Conservation (phyloP, 2,888 invertebrate species). For the Zeuzera pyrina region DNA sequence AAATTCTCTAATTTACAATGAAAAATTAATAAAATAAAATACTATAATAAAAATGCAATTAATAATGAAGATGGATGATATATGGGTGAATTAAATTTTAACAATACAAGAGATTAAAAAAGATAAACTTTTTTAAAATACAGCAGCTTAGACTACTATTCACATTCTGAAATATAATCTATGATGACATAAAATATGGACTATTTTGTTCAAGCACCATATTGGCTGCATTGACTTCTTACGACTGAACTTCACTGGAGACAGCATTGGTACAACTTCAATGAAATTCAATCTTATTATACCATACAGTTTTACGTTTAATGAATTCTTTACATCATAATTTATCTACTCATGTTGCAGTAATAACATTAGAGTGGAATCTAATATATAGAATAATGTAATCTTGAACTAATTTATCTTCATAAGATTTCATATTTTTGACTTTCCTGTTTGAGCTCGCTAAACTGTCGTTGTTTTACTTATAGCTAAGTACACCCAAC, state of each 20-base stretch:
- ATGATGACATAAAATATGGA: constrained; percentile 21
- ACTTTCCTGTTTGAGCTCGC: constrained; percentile 18
- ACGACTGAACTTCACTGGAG: background rate
- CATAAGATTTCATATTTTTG: constrained; percentile 1
- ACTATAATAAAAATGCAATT: constrained; percentile 12
- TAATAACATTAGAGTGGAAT: too few species aligned
- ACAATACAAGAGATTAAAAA: constrained; percentile 5
- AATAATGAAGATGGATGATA: constrained; percentile 41
- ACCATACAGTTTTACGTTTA: too few species aligned
- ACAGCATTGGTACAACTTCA: too few species aligned
- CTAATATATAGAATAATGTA: too few species aligned
- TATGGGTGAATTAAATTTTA: constrained; percentile 29
- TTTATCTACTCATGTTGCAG: too few species aligned
- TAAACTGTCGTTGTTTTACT: constrained; percentile 22
- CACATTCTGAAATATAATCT: background rate
- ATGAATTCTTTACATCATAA: too few species aligned
- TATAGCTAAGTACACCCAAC: constrained; percentile 31
- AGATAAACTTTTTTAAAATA: background rate
- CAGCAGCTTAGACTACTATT: background rate
- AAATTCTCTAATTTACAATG: constrained; percentile 33
- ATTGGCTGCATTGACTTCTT: constrained; percentile 37
- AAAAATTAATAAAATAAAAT: constrained; percentile 11
- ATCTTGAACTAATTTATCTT: background rate
- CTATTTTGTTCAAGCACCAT: constrained; percentile 49
- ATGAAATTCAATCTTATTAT: too few species aligned